Evolutionary conservation across 2,797 vertebrate genomes (phyloP), one percentile per base, ranked within the genome.

Genomic region (Squalus acanthias): DNA sequence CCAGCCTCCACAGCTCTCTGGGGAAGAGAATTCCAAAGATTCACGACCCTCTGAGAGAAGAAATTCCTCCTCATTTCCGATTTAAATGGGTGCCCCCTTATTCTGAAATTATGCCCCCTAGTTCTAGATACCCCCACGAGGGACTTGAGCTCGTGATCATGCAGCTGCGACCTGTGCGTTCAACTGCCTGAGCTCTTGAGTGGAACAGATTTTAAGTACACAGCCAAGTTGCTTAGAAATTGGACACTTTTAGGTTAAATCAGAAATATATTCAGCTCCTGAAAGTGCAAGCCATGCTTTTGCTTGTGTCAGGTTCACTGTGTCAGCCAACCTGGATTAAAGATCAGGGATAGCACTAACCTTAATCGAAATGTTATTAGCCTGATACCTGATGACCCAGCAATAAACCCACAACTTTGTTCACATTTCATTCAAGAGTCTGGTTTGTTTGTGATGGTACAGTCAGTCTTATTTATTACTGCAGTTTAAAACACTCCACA

Each of bases 381-480:
- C 29, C 53, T 89, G 60, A 89, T 89, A 57, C 29, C 46, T 26
- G 50, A 9, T 29, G 29, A 89, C 87, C 29, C 4, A 39, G 89
- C 50, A 74, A 67, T 74, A 95, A 95, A 95, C 24, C 5, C 50
- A 13, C 94, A 53, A 95, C 69, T 46, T 74, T 57, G 50, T 53
- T 95, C 46, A 74, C 26, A 53, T 29, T 72, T 95, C 46, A 53
- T 95, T 95, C 22, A 74, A 95, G 46, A 95, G 6, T 72, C 39
- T 53, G 46, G 50, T 69, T 74, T 70, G 39, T 74, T 95, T 95
- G 24, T 95, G 69, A 0, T 33, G 12, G 69, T 74, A 53, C 26
- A 95, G 12, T 33, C 50, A 95, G 3, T 50, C 93, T 57, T 95
- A 95, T 53, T 95, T 95, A 95, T 95, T 74, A 50, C 69, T 95